Percentiles rank a stretch among this genome's conserved stretches.
phyloP scores from a whole-genome alignment of 2,888 invertebrate species.

The Elmis aenea region DNA sequence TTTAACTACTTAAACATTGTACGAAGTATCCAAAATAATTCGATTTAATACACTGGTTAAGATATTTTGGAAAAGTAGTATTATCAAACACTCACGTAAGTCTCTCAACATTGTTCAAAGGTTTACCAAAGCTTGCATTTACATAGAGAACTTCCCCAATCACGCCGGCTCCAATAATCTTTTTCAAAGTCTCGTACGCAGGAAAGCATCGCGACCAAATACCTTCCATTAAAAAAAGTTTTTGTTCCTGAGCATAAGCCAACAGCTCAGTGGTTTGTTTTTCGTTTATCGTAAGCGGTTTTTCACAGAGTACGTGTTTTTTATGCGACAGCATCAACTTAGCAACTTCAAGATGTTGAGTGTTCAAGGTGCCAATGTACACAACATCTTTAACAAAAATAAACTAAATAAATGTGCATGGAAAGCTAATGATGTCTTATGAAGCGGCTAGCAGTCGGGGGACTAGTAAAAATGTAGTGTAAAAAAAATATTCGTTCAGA shows the following conservation, averaged over 20 bases:
- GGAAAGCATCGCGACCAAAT: slow-evolving; percentile 85
- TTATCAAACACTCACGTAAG: no score
- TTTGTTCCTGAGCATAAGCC: slow-evolving; percentile 62
- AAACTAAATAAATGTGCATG: background rate
- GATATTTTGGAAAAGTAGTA: no score
- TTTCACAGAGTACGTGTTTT: slow-evolving; percentile 86
- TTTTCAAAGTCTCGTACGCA: slow-evolving; percentile 61
- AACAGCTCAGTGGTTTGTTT: slow-evolving; percentile 69
- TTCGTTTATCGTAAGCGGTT: slow-evolving; percentile 76
- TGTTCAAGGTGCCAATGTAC: slow-evolving; percentile 75
- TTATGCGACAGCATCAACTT: slow-evolving; percentile 72
- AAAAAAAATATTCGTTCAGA: no score
- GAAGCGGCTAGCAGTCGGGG: no score
- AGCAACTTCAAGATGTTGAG: slow-evolving; percentile 65
- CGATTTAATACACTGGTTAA: no score
- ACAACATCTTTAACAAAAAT: slow-evolving; percentile 64
- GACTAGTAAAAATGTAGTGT: no score
- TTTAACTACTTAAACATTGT: background rate
- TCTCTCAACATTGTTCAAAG: slow-evolving; percentile 53
- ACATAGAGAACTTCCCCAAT: slow-evolving; percentile 69
- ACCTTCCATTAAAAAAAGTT: slow-evolving; percentile 80
- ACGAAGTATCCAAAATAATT: no score
- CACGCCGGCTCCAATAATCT: slow-evolving; percentile 59
- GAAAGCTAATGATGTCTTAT: no score
- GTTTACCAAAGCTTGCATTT: slow-evolving; percentile 64